A percentile compares a stretch with the other conserved stretches of the same genome.
Evolutionary conservation across 1,140 invertebrate genomes (phyloP).

Genomic region (Reticulitermes speratus): DNA sequence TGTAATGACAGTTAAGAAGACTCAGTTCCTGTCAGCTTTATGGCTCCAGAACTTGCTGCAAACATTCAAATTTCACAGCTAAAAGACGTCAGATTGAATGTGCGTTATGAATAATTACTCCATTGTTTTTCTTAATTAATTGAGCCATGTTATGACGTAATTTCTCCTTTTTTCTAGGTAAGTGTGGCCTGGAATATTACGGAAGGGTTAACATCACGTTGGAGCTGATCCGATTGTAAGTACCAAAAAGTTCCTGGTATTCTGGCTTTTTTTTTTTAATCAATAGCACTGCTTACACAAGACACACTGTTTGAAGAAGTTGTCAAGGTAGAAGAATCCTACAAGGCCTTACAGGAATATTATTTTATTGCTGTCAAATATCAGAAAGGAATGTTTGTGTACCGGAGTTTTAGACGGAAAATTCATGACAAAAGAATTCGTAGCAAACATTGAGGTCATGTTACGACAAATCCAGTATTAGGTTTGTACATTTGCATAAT

Average conservation of each 20-base stretch:
- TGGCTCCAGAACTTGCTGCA: neutral
- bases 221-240: too few relatives aligned
- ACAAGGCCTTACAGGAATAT: neutral
- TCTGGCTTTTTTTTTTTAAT: neutral
- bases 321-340: too few relatives aligned
- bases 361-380: neutral
- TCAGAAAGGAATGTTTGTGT: neutral
- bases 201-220: too few relatives aligned
- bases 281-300: too few relatives aligned
- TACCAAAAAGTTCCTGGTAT: neutral
- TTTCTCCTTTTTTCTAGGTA: conserved; percentile 1
- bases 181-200: neutral
- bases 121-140: neutral
- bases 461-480: neutral
- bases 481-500: neutral
- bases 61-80: neutral
- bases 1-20: too few relatives aligned
- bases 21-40: neutral
- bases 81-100: neutral
- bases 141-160: neutral
- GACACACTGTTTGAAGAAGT: too few relatives aligned
- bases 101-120: neutral
- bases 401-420: neutral
- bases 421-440: neutral
- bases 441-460: neutral